A percentile compares a stretch with the other conserved stretches of the same genome.
Conservation (phyloP, 2,888 invertebrate genomes). For the Ypsolopha sequella region DNA sequence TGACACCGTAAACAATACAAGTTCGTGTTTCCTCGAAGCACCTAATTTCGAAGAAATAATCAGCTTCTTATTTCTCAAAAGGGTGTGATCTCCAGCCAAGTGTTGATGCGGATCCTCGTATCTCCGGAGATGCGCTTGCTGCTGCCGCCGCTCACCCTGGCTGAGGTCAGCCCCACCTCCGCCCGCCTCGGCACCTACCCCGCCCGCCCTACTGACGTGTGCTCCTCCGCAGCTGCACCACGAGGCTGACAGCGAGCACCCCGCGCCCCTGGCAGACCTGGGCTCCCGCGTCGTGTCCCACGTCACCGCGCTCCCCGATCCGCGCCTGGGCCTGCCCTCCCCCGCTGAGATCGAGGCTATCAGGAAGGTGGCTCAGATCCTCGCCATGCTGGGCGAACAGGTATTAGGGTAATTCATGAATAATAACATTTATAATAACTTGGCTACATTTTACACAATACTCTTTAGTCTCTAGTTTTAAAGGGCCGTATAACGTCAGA, state of each 20-base stretch:
- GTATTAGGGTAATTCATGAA: slow-evolving; percentile 23
- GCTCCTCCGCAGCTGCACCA: neutral
- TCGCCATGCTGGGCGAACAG: slow-evolving; percentile 51
- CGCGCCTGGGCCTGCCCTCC: slow-evolving; percentile 32
- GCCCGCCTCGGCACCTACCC: too few species aligned
- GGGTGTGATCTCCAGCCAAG: too few species aligned
- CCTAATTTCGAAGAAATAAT: too few species aligned
- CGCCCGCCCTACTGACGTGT: neutral
- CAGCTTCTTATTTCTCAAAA: too few species aligned
- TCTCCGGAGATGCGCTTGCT: too few species aligned
- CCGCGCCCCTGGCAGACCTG: slow-evolving; percentile 9
- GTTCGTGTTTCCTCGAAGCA: too few species aligned
- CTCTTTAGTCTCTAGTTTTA: too few species aligned
- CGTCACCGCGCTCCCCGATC: slow-evolving; percentile 15
- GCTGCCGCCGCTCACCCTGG: too few species aligned
- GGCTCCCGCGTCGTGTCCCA: slow-evolving; percentile 15
- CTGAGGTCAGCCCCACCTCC: too few species aligned
- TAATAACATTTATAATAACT: neutral
- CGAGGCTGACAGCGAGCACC: neutral
- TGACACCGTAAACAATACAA: too few species aligned
- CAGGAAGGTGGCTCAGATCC: slow-evolving; percentile 51
- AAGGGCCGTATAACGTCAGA: too few species aligned
- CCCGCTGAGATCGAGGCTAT: slow-evolving; percentile 45
- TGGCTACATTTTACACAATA: neutral
- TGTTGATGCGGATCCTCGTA: too few species aligned